A percentile compares a stretch with the other conserved stretches of the same genome.
These are phyloP conservation scores for Eulemur rubriventer DNA, from an alignment of 2,797 vertebrate species.

Conservation along the genomic window DNA sequence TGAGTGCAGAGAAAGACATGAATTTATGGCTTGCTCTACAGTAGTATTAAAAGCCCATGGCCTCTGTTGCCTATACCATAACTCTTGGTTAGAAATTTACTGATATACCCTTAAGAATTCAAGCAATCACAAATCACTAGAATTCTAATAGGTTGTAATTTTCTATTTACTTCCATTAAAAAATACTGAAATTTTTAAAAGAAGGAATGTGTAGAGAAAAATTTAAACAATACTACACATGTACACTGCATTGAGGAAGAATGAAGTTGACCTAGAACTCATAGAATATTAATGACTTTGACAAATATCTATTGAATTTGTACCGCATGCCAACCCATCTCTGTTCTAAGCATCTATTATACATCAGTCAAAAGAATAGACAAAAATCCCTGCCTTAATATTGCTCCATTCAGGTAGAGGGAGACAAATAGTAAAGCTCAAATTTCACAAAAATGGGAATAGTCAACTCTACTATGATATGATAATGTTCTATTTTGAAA, in stretches of 20 bases:
- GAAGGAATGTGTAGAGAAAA: neutral
- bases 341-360: neutral
- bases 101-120: neutral
- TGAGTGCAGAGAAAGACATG: neutral
- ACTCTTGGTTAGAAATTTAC: neutral
- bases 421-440: neutral
- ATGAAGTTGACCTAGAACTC: neutral
- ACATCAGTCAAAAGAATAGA: neutral
- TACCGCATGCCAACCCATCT: neutral
- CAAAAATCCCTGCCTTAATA: neutral
- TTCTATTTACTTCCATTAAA: slow-evolving; percentile 30
- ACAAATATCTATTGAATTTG: neutral
- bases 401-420: neutral
- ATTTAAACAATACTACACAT: neutral
- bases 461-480: neutral
- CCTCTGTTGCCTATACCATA: neutral
- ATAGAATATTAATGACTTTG: neutral
- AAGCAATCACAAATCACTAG: neutral
- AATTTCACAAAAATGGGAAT: neutral
- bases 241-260: neutral
- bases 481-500: neutral
- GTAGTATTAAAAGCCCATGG: neutral
- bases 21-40: neutral
- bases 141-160: neutral
- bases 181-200: neutral